Evolutionary conservation across 2,797 vertebrate genomes (phyloP), one percentile per base, ranked within the genome.

Genomic region (Anguilla pacifica): DNA sequence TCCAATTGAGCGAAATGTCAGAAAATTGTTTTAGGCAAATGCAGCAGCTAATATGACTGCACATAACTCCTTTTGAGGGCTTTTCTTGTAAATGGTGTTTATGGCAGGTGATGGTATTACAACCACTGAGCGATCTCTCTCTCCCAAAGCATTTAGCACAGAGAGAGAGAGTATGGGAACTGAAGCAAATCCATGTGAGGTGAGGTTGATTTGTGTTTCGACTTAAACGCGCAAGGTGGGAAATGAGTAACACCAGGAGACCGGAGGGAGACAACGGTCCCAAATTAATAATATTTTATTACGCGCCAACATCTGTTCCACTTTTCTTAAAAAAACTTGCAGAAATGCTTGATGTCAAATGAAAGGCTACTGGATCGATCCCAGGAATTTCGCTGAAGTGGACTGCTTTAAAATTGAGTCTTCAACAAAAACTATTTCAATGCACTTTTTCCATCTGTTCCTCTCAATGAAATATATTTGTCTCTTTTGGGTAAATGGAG

Each of bases 261-360:
- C 79, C 46, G 22, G 79, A 82, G 79, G 43, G 43, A 49, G 79
- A 82, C 25, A n/a, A 82, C 46, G 9, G 79, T 82, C 79, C 46
- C 79, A 82, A 82, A 49, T 82, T 82, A 82, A 82, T 82, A 82
- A 82, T 77, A 77, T 77, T 77, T 49, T 82, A 82, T 82, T 51
- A 82, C 79, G 1, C 11, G 10, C 19, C 3, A 49, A 82, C 43
- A 49, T 82, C 79, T 82, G 79, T 51, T 51, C 43, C 43, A 51
- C 43, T 82, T 22, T 82, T 49, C 25, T 3, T 46, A 39, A 77
- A 82, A 82, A 82, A 82, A 25, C 9, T 19, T 43, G 9, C 22
- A 51, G 22, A 51, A 82, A 82, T 1, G 4, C 67, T 43, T 43
- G 35, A 77, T 82, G 79, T 49, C 39, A 51, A 49, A 25, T 25